These are phyloP conservation scores for Danio albolineatus DNA, from an alignment of 2,797 vertebrate species.

Conservation along the genomic window DNA sequence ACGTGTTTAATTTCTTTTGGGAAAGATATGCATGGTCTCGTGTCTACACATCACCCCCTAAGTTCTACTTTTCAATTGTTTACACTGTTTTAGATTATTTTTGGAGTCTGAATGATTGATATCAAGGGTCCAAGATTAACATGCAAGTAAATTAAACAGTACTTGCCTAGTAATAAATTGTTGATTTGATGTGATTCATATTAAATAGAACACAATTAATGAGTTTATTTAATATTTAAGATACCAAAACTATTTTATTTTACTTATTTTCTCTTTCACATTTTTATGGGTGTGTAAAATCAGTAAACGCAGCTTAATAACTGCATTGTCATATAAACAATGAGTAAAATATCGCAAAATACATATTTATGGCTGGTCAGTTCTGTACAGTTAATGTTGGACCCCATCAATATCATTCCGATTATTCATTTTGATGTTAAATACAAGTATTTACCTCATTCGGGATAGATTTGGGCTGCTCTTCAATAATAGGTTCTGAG, in stretches of 20 bases:
- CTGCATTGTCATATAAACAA: background rate
- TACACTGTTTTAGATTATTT: constrained; percentile 32
- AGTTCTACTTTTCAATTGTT: constrained; percentile 26
- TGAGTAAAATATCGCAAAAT: background rate
- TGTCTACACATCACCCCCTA: constrained; percentile 48
- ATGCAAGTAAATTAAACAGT: background rate
- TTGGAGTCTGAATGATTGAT: constrained; percentile 45
- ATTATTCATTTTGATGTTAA: constrained; percentile 51
- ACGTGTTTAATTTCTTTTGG: constrained; percentile 43
- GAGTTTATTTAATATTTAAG: no score
- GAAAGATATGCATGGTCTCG: constrained; percentile 61
- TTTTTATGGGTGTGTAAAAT: background rate
- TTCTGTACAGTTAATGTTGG: constrained; percentile 19
- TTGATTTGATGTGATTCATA: no score
- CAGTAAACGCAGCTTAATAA: background rate
- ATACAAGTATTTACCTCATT: constrained; percentile 62
- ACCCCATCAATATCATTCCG: constrained; percentile 39
- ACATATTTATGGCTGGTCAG: background rate
- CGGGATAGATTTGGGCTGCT: constrained; percentile 52
- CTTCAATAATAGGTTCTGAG: constrained; percentile 52
- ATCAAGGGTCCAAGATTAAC: constrained; percentile 40
- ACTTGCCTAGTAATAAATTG: background rate
- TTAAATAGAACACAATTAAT: no score
- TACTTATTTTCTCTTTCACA: background rate
- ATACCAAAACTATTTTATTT: no score